These are phyloP conservation scores for Sycophila texana DNA, from an alignment of 2,888 invertebrate genomes.

Conservation along the genomic window DNA sequence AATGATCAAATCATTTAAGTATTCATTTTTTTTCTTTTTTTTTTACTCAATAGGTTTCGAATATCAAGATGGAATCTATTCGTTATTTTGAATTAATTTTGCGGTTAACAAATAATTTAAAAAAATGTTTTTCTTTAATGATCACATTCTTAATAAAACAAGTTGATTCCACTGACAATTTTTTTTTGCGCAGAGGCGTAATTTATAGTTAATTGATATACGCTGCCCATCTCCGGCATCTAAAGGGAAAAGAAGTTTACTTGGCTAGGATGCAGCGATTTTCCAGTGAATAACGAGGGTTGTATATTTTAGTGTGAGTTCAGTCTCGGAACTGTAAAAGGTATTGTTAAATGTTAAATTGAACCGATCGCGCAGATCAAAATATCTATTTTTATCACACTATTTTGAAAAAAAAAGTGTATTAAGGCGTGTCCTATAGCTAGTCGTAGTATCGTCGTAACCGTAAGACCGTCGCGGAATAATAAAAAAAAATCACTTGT, in stretches of 20 bases:
- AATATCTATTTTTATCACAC: constrained; percentile 45
- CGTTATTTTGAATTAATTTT: no score
- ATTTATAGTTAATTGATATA: neutral
- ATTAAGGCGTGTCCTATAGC: neutral
- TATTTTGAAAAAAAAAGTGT: constrained; percentile 29
- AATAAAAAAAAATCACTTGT: neutral
- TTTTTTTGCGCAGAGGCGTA: neutral
- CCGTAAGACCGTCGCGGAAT: neutral
- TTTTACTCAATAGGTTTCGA: no score
- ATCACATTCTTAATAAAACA: no score
- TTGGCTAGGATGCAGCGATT: constrained; percentile 41
- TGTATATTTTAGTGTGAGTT: constrained; percentile 27
- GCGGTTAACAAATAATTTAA: no score
- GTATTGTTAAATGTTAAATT: constrained; percentile 37
- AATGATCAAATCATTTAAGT: no score
- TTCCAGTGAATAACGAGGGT: constrained; percentile 8
- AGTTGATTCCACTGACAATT: no score
- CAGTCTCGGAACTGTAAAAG: neutral
- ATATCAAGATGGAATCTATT: no score
- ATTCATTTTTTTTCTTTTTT: no score
- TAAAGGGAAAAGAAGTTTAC: constrained; percentile 37
- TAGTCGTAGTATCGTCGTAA: constrained; percentile 2
- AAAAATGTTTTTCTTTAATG: no score
- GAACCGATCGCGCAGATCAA: neutral
- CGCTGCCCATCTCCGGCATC: constrained; percentile 18